Evolutionary conservation across 2,888 invertebrate genomes (phyloP), one percentile per base, ranked within the genome.

Genomic region (Pterostichus niger): DNA sequence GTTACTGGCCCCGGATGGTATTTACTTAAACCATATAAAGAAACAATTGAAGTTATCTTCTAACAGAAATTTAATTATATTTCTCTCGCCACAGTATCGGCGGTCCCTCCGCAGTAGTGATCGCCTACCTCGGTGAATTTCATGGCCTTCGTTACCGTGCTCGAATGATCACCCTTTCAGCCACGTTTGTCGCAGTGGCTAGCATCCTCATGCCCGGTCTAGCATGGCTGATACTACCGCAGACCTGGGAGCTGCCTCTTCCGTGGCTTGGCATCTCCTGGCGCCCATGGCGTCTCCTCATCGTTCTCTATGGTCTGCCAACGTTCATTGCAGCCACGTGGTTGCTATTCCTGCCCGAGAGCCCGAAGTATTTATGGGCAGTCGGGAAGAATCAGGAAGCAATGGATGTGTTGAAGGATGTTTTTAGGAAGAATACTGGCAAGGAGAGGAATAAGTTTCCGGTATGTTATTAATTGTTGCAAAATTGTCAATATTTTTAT

Each of bases 121-220:
- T 91, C 85, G 91, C 91, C 1, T 92, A 91, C 85, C 87, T 91
- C 13, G 91, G 92, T 7, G 92, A 92, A 86, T 92, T 92, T 85
- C 92, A 92, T 84, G 89, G 90, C 33, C 87, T 89, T 52, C 88
- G 87, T 68, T 89, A 89, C 56, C 88, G 92, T 9, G 90, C 91
- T 0, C 90, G 90, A 85, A 90, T 89, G 0, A 87, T 90, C 33
- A 87, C 90, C 0, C 89, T 89, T 88, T 88, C 90, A 84, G 88
- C 89, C 11, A 87, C 89, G 5, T 90, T 90, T 84, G 89, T 90
- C 2, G 89, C 90, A 6, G 85, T 89, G 11, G 90, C 88, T 10
- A 89, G 89, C 84, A 88, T 89, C 83, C 86, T 87, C 35, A 86
- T 90, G 68, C 89, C 90, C 24, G 88, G 88, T 44, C 80, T 90